These are phyloP conservation scores for Aphaenogaster ashmeadi DNA, from an alignment of 1,140 invertebrate species.

Conservation along the genomic window DNA sequence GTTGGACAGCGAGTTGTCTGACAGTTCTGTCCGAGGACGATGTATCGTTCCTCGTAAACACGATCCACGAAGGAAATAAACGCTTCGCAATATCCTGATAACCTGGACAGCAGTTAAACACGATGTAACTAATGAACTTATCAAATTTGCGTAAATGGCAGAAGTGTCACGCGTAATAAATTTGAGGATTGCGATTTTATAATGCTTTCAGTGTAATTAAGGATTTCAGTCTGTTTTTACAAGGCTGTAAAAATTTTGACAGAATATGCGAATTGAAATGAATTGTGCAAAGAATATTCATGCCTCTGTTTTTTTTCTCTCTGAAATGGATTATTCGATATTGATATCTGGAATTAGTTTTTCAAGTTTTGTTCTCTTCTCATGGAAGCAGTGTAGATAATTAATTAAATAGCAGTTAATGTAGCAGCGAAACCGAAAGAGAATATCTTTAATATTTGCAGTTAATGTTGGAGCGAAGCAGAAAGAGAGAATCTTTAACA, in stretches of 20 bases:
- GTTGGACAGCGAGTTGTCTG: conserved; percentile 23
- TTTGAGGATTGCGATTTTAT: background rate
- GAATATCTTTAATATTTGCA: background rate
- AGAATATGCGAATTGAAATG: background rate
- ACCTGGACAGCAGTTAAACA: background rate
- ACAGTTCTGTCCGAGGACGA: background rate
- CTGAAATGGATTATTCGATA: background rate
- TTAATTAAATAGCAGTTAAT: background rate
- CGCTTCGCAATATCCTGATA: conserved; percentile 28
- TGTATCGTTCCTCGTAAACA: conserved; percentile 22
- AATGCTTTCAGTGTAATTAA: background rate
- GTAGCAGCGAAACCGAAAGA: background rate
- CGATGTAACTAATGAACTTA: conserved; percentile 32
- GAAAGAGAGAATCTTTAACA: too few relatives aligned
- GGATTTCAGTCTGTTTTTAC: background rate
- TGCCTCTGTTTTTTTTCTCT: background rate
- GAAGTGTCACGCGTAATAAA: background rate
- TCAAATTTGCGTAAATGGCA: background rate
- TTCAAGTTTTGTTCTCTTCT: background rate
- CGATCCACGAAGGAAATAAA: conserved; percentile 29
- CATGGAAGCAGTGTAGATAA: background rate
- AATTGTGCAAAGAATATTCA: conserved; percentile 11
- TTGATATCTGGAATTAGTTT: background rate
- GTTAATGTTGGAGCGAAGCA: background rate
- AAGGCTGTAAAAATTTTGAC: background rate